Evolutionary conservation across 2,888 invertebrate species (phyloP), one percentile per base, ranked within the genome.

Genomic region (Gortyna flavago): DNA sequence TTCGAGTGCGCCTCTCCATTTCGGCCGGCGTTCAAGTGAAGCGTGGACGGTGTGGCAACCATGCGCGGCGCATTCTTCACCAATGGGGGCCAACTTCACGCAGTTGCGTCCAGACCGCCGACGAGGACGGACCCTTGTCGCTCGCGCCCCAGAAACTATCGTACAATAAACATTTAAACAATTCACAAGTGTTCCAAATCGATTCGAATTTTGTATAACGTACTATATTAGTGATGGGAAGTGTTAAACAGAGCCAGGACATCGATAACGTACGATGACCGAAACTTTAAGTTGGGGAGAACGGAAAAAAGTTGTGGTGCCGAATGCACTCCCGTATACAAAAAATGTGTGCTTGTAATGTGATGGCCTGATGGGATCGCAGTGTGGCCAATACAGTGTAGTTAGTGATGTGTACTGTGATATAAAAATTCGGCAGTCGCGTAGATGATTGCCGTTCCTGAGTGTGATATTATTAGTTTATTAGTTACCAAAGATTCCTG

Each of bases 401-500:
- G 95, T 91, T 96, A 96, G 96, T 95, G 95, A 96, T 96, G 96
- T 95, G 95, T 93, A 94, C 95, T 96, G 96, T 96, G 96, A 96
- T 96, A 96, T 94, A 93, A 95, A 94, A 95, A 92, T 93, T 94
- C 94, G 95, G 93, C 96, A 93, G 92, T 95, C 94, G 92, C 92
- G 94, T 96, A 96, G 95, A 96, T 96, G 96, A 96, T 96, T 95
- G 96, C 92, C 95, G 92, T 91, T 91, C 90, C 90, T 91, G 90
- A 90, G 93, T 95, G 96, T 96, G 96, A 96, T 96, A 96, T 91
- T 92, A 93, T 94, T 96, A 96, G 95, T 95, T 96, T 95, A 95
- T 95, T 96, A 96, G 95, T 96, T 96, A 95, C 96, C 96, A 96
- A 96, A 96, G 96, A 96, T 94, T 96, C 96, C 96, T 96, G 93